Conservation (phyloP, 2,888 invertebrate species). For the Melikaiella ostensackeni region DNA sequence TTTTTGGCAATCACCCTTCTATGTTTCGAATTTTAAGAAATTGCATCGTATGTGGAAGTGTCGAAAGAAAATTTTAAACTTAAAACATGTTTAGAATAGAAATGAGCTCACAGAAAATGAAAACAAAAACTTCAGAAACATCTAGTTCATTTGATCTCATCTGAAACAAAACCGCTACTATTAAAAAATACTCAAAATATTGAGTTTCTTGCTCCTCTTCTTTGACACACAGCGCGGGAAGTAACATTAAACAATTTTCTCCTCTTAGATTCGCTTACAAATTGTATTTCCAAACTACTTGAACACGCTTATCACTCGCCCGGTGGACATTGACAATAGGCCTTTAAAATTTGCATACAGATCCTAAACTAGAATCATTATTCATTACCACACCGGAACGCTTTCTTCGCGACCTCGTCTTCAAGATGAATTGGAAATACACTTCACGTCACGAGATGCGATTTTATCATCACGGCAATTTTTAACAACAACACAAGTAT, state of each 20-base stretch:
- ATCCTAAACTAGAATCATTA: background rate
- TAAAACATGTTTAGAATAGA: too few species aligned
- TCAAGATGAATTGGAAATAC: slow-evolving; percentile 22
- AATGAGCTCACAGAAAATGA: too few species aligned
- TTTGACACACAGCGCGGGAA: background rate
- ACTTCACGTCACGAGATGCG: slow-evolving; percentile 24
- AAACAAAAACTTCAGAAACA: too few species aligned
- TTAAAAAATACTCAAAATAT: background rate
- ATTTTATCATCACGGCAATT: background rate
- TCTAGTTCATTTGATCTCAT: background rate
- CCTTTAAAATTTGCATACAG: background rate
- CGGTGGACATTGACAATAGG: background rate
- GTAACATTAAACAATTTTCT: background rate
- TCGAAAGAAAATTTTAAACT: too few species aligned
- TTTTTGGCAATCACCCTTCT: too few species aligned
- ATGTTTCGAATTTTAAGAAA: too few species aligned
- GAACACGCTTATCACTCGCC: background rate
- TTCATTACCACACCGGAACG: background rate
- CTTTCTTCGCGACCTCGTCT: background rate
- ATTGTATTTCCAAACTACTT: slow-evolving; percentile 13
- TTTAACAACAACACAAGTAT: background rate
- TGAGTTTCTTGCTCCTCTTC: slow-evolving; percentile 7
- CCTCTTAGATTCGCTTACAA: background rate
- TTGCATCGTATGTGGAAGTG: too few species aligned
- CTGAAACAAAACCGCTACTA: background rate